Conservation (phyloP, 1,140 invertebrate species). For the Meloidogyne chitwoodi region DNA sequence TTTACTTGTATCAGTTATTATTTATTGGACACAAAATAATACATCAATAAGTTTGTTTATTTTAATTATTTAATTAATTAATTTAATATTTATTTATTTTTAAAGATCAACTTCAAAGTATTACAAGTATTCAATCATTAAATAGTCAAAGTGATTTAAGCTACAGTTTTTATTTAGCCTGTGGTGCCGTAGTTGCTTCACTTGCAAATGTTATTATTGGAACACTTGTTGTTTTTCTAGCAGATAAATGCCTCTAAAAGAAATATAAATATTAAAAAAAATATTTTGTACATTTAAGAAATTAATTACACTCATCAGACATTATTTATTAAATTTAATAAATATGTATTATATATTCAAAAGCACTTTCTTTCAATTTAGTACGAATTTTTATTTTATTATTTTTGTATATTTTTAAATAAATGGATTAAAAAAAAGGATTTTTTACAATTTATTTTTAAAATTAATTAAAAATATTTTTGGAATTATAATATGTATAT, state of each 20-base stretch:
- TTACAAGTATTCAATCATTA: conserved; percentile 23
- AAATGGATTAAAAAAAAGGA: too few relatives aligned
- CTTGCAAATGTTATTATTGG: conserved; percentile 34
- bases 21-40: conserved; percentile 33
- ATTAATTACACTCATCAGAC: too few relatives aligned
- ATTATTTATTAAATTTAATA: too few relatives aligned
- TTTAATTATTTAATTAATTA: neutral
- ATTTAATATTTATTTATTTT: neutral
- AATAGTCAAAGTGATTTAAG: conserved; percentile 29
- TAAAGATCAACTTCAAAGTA: neutral
- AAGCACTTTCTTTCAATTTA: too few relatives aligned
- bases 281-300: neutral
- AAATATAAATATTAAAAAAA: neutral
- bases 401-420: too few relatives aligned
- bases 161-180: conserved; percentile 40
- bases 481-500: too few relatives aligned
- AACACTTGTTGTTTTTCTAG: conserved; percentile 33
- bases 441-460: too few relatives aligned
- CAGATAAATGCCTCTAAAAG: conserved; percentile 32
- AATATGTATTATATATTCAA: too few relatives aligned
- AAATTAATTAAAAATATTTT: too few relatives aligned
- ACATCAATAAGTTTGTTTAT: conserved; percentile 14
- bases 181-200: conserved; percentile 28
- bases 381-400: too few relatives aligned
- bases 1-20: conserved; percentile 28